These are phyloP conservation scores for Typhlichthys eigenmanni DNA, from an alignment of 2,797 vertebrate species.

Conservation along the genomic window DNA sequence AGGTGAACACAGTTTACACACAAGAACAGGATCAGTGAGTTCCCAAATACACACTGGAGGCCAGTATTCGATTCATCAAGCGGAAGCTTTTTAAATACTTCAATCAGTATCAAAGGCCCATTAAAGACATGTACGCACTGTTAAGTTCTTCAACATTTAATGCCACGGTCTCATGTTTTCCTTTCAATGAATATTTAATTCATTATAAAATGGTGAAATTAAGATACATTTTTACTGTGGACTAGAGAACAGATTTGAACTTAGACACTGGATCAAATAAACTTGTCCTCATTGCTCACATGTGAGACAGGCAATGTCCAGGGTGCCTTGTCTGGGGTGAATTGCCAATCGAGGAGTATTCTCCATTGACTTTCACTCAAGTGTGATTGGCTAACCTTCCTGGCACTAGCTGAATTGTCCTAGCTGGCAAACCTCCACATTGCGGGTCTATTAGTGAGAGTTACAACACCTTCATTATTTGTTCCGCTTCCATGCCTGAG, in stretches of 20 bases:
- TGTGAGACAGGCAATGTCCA: too few relatives aligned
- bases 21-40: too few relatives aligned
- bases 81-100: too few relatives aligned
- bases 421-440: background rate
- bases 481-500: too few relatives aligned
- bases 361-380: background rate
- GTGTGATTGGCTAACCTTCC: background rate
- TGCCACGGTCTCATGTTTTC: conserved; percentile 26
- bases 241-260: conserved; percentile 40
- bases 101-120: too few relatives aligned
- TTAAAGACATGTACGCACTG: too few relatives aligned
- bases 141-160: conserved; percentile 12
- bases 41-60: too few relatives aligned
- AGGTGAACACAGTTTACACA: too few relatives aligned
- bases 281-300: conserved; percentile 30
- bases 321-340: background rate
- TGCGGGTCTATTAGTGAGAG: background rate
- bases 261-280: conserved; percentile 41
- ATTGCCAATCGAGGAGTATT: background rate
- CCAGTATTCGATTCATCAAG: too few relatives aligned
- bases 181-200: conserved; percentile 41
- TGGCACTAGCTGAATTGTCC: background rate
- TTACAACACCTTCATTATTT: too few relatives aligned
- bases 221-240: conserved; percentile 29
- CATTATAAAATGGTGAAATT: conserved; percentile 30